These are phyloP conservation scores for Margarornis squamiger DNA, from an alignment of 2,797 vertebrate genomes.

Conservation along the genomic window DNA sequence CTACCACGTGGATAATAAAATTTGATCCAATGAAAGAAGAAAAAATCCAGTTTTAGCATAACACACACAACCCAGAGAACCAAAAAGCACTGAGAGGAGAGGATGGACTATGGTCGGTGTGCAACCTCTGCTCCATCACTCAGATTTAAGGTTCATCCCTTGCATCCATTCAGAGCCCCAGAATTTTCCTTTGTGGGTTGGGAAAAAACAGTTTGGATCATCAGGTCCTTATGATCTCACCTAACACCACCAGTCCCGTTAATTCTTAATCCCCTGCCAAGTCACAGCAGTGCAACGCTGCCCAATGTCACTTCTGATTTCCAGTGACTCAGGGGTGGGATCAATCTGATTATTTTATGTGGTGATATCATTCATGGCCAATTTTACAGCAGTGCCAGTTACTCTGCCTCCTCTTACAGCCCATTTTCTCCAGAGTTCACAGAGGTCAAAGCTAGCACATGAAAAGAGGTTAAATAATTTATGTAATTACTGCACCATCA, in stretches of 20 bases:
- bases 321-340: background rate
- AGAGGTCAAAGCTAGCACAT: background rate
- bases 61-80: background rate
- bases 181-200: background rate
- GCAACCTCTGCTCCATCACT: background rate
- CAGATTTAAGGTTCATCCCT: background rate
- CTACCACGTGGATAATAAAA: background rate
- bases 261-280: background rate
- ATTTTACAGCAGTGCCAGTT: background rate
- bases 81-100: background rate
- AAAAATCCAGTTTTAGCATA: background rate
- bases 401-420: background rate
- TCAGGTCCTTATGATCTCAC: background rate
- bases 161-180: background rate
- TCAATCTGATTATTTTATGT: background rate
- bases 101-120: fast-evolving
- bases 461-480: conserved; percentile 17
- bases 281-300: background rate
- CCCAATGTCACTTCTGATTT: background rate
- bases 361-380: background rate
- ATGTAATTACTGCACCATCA: conserved; percentile 27
- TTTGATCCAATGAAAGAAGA: background rate
- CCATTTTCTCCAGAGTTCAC: background rate
- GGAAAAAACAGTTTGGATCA: background rate
- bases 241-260: background rate